Evolutionary conservation across 2,888 invertebrate genomes (phyloP), one percentile per base, ranked within the genome.

Genomic region (Drosophila kokeensis): DNA sequence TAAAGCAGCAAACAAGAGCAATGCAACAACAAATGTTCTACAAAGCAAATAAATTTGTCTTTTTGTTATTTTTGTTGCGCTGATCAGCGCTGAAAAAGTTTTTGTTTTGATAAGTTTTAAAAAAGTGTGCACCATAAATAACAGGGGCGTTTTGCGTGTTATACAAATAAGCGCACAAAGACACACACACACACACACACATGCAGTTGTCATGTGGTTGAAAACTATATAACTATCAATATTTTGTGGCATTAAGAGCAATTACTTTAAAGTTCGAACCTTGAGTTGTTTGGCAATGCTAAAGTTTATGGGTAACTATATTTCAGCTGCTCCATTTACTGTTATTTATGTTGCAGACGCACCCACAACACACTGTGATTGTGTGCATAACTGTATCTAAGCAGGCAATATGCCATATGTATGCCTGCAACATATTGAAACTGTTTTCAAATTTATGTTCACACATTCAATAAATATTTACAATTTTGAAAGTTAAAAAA

Each of bases 201-300:
- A 11, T 1, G 4, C 34, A 34, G 11, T 40, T 55, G 54, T 38
- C 50, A 50, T 7, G 30, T 45, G 55, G 69, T 59, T 62, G 42
- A 45, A 69, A 27, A 55, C 45, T 8, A 27, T 38, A 71, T 55
- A 69, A 58, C 59, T 67, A 55, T 73, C 65, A 76, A 58, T 79
- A 79, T 76, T 87, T 85, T 82, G 75, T 77, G 77, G 80, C 69
- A 87, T 90, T 81, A 83, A 78, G 83, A 87, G 87, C 90, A 83
- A 90, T 87, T 82, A 88, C 77, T 83, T 86, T 62, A 69, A 77
- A 79, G 48, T 73, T 67, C 38, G 69, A 85, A 64, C 74, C 73
- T 73, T 85, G 76, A 81, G 73, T 69, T 75, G 69, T 73, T 79
- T 73, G 73, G 69, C 59, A 52, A 54, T 36, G 66, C 58, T 55